Conservation (phyloP, 2,888 invertebrate genomes). For the Erebia aethiops region DNA sequence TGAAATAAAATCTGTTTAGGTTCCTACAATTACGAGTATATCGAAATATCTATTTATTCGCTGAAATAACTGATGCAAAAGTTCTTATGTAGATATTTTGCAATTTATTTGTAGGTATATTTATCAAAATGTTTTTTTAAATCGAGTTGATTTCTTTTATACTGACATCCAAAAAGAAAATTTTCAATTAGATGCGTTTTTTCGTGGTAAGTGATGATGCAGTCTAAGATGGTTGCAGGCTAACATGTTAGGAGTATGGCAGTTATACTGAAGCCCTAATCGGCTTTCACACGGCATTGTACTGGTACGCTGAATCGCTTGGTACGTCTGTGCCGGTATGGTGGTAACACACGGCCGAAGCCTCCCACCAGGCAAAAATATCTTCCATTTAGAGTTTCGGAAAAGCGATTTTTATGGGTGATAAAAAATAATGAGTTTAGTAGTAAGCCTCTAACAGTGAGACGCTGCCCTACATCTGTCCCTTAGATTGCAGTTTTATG, state of each 20-base stretch:
- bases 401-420: constrained; percentile 7
- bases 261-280: too few relatives aligned
- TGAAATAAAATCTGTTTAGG: neutral
- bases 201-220: too few relatives aligned
- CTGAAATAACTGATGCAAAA: neutral
- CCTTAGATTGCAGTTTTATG: constrained; percentile 14
- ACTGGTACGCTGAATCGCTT: neutral
- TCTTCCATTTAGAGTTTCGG: neutral
- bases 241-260: too few relatives aligned
- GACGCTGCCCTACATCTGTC: neutral
- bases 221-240: too few relatives aligned
- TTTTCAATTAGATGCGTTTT: too few relatives aligned
- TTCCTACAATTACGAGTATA: neutral
- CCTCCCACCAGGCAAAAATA: too few relatives aligned
- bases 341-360: neutral
- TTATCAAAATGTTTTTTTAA: too few relatives aligned
- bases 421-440: constrained; percentile 17
- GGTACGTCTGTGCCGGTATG: too few relatives aligned
- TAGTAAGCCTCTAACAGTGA: neutral
- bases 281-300: neutral
- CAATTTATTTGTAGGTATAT: neutral
- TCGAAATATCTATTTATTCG: neutral
- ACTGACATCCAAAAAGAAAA: too few relatives aligned
- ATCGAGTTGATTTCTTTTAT: too few relatives aligned
- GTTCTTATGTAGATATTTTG: neutral